phyloP scores from a whole-genome alignment of 1,140 invertebrate species.

The Drosophila erecta region DNA sequence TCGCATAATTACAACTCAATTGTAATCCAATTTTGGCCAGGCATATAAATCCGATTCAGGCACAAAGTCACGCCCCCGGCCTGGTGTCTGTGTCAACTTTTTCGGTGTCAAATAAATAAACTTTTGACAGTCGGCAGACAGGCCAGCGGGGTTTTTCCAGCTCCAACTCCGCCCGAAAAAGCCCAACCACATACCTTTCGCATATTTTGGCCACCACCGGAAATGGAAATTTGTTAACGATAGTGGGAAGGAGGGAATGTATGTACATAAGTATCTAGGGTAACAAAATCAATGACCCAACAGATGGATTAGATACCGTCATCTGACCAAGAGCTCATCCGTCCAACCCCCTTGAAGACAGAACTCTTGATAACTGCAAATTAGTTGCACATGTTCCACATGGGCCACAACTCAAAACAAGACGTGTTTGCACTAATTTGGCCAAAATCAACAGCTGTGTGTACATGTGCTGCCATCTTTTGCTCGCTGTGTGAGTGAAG shows the following conservation, averaged over 20 bases:
- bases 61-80: slow-evolving; percentile 7
- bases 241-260: no score
- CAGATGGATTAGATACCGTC: background rate
- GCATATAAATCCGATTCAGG: slow-evolving; percentile 77
- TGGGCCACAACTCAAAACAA: slow-evolving; percentile 73
- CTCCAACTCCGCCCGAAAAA: background rate
- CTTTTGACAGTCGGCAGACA: slow-evolving; percentile 78
- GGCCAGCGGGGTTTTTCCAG: slow-evolving; percentile 27
- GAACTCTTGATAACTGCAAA: slow-evolving; percentile 66
- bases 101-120: slow-evolving; percentile 81
- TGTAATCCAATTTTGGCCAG: slow-evolving; percentile 78
- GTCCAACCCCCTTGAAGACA: background rate
- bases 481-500: slow-evolving; percentile 36
- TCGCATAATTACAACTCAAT: slow-evolving; percentile 83
- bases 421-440: slow-evolving; percentile 82
- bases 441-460: slow-evolving; percentile 81
- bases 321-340: background rate
- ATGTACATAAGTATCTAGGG: no score
- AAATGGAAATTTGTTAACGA: slow-evolving; percentile 47
- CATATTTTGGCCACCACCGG: slow-evolving; percentile 15
- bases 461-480: slow-evolving; percentile 55
- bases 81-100: slow-evolving; percentile 79
- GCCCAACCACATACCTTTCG: background rate
- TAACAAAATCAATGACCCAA: slow-evolving; percentile 27
- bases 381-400: slow-evolving; percentile 80